Conservation (phyloP, 2,888 invertebrate genomes). For the Eucera pruinosa region DNA sequence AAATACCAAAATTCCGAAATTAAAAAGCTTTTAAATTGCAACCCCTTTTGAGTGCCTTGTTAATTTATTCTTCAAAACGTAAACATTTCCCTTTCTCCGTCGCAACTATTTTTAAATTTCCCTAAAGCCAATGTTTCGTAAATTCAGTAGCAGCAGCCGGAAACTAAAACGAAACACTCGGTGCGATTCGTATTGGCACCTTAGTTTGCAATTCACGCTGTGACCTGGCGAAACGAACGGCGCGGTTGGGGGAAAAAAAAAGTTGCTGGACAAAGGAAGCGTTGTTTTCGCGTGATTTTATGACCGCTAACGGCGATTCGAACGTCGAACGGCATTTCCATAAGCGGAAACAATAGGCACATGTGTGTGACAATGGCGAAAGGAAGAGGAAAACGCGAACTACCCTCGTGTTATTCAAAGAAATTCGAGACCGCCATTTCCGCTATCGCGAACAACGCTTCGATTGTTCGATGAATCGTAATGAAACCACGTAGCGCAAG, state of each 20-base stretch:
- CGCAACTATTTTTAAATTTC: neutral
- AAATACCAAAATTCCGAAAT: too few relatives aligned
- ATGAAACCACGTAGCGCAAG: conserved; percentile 3
- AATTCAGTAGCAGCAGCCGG: neutral
- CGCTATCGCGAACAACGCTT: conserved; percentile 24
- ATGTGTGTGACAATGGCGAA: conserved; percentile 30
- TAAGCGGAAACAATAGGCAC: conserved; percentile 40
- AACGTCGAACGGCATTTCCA: conserved; percentile 45
- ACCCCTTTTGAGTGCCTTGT: too few relatives aligned
- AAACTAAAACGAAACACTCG: neutral
- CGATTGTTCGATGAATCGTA: conserved; percentile 22
- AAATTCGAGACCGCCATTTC: conserved; percentile 34
- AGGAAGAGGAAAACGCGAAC: conserved; percentile 4
- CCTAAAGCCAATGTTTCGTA: too few relatives aligned
- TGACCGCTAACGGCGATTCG: conserved; percentile 38
- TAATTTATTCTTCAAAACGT: too few relatives aligned
- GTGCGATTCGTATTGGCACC: neutral
- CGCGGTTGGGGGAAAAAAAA: too few relatives aligned
- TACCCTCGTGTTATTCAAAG: conserved; percentile 37
- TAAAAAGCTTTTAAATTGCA: too few relatives aligned
- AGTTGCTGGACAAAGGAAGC: neutral
- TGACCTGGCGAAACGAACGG: neutral
- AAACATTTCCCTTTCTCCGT: neutral
- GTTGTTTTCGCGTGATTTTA: conserved; percentile 46
- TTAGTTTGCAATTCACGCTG: neutral